Evolutionary conservation across 1,140 invertebrate species (phyloP).

Genomic region (Armadillidium nasatum): DNA sequence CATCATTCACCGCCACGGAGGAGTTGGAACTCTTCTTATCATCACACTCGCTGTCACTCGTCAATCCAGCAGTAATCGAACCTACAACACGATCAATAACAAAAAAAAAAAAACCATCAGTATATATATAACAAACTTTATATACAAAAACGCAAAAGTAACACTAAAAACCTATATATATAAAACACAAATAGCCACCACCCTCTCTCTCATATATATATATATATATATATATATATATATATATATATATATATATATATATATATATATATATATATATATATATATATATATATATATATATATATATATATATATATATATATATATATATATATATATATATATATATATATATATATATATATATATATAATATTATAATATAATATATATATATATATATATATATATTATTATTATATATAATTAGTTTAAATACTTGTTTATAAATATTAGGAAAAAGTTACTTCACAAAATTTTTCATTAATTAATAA

Average conservation of each 20-base stretch:
- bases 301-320: neutral
- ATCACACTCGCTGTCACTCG: slow-evolving; percentile 46
- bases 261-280: slow-evolving; percentile 3
- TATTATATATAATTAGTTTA: neutral
- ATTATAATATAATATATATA: neutral
- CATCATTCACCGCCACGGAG: slow-evolving; percentile 29
- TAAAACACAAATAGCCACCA: slow-evolving; percentile 16
- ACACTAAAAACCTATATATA: neutral
- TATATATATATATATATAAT: slow-evolving; percentile 29
- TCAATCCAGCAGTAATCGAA: slow-evolving; percentile 36
- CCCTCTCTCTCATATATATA: slow-evolving; percentile 17
- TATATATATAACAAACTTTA: neutral
- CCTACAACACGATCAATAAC: slow-evolving; percentile 24
- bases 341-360: slow-evolving; percentile 31
- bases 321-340: slow-evolving; percentile 31
- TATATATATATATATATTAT: neutral
- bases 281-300: slow-evolving; percentile 16
- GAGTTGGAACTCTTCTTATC: slow-evolving; percentile 47
- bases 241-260: slow-evolving; percentile 31
- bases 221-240: slow-evolving; percentile 32
- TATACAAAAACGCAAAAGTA: too few relatives aligned
- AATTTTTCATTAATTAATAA: too few relatives aligned
- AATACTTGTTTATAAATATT: too few relatives aligned
- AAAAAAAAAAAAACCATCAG: neutral
- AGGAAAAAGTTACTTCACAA: too few relatives aligned